Percentiles rank a stretch among this genome's conserved stretches.
These are phyloP conservation scores for Tapera naevia DNA, from an alignment of 2,797 vertebrate species.

Conservation along the genomic window DNA sequence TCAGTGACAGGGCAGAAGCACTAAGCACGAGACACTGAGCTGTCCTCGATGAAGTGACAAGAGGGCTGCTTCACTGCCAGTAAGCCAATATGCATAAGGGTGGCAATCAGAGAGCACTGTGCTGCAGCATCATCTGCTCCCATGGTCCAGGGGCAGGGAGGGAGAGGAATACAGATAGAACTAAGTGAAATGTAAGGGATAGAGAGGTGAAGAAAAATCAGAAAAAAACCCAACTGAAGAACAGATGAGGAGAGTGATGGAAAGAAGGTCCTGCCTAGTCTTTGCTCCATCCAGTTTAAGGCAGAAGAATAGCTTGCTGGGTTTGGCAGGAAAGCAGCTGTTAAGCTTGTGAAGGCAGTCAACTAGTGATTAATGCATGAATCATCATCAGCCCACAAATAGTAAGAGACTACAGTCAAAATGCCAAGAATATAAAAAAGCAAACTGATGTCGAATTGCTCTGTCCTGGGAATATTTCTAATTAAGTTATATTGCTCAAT, in stretches of 20 bases:
- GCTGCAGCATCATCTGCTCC: neutral
- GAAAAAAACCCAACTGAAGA: neutral
- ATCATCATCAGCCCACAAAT: conserved; percentile 36
- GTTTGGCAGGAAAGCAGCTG: conserved; percentile 24
- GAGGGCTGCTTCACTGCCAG: neutral
- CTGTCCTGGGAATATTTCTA: conserved; percentile 1
- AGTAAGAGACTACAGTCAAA: conserved; percentile 27
- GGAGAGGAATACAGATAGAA: neutral
- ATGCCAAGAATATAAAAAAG: conserved; percentile 32
- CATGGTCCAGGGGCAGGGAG: too few relatives aligned
- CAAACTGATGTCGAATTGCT: conserved; percentile 1
- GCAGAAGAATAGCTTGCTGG: neutral
- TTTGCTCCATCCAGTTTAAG: neutral
- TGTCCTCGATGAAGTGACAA: neutral
- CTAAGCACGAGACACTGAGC: neutral
- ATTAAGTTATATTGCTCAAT: neutral
- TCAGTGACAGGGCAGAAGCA: neutral
- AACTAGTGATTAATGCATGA: conserved; percentile 9
- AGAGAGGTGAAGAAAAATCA: neutral
- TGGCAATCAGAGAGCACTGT: neutral
- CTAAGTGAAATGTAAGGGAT: accelerated
- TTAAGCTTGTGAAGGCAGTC: neutral
- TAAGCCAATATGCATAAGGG: neutral
- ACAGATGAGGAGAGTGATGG: neutral
- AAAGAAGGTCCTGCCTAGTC: neutral